phyloP scores from a whole-genome alignment of 2,888 invertebrate species.

The Hesperia comma region DNA sequence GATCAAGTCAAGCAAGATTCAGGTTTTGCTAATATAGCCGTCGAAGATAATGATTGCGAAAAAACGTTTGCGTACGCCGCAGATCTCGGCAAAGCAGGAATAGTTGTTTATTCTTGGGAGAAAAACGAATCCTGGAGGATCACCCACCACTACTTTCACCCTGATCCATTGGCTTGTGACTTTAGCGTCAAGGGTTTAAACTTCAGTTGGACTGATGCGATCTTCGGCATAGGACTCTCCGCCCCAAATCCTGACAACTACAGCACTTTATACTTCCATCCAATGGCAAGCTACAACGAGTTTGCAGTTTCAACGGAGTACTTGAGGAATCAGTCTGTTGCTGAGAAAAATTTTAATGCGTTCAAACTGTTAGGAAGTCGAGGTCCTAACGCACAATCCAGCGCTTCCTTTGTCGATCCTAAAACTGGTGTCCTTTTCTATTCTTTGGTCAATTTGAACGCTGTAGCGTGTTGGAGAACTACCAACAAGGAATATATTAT shows the following conservation, averaged over 20 bases:
- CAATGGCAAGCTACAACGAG: constrained; percentile 90
- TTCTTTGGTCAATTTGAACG: constrained; percentile 89
- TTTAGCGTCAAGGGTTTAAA: constrained; percentile 88
- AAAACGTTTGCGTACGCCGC: constrained; percentile 89
- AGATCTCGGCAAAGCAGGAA: constrained; percentile 87
- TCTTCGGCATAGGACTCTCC: constrained; percentile 89
- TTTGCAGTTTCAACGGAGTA: constrained; percentile 89
- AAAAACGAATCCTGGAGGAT: constrained; percentile 89
- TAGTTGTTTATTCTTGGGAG: constrained; percentile 91
- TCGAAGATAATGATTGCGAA: constrained; percentile 89
- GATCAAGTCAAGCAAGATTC: constrained; percentile 87
- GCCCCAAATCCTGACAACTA: constrained; percentile 86
- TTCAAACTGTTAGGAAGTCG: constrained; percentile 88
- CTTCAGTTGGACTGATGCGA: constrained; percentile 90
- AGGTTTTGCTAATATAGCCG: constrained; percentile 89
- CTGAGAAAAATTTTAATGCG: constrained; percentile 84
- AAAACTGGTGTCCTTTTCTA: constrained; percentile 90
- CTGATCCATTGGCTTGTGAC: constrained; percentile 88
- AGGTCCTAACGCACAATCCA: constrained; percentile 89
- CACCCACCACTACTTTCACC: constrained; percentile 87
- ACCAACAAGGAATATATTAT: constrained; percentile 86
- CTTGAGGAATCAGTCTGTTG: constrained; percentile 84
- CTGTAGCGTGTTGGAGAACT: constrained; percentile 91
- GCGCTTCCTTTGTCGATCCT: constrained; percentile 88
- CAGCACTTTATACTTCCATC: constrained; percentile 91